Base-by-base conservation (phyloP, 2,113 vertebrate genomes). In the Rhinolophus ferrumequinum region DNA sequence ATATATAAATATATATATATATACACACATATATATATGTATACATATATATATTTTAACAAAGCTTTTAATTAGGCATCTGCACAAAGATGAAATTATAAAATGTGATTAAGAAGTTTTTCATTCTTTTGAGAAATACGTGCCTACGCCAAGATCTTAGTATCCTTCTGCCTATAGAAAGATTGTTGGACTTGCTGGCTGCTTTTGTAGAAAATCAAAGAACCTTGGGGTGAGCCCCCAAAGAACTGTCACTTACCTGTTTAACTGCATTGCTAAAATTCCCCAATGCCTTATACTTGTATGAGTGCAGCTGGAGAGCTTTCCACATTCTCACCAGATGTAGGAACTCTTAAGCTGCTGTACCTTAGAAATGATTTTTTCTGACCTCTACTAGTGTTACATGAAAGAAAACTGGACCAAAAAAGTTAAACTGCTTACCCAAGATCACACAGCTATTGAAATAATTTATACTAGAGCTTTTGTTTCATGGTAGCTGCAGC, bases 1-100 rank as follows among this genome's bases (percentile, higher is more conserved):
- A 50, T 50, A 12, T 44, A 44, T 44, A 6, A 6, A n/a, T n/a
- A 5, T 41, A 41, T 41, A 41, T 41, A 41, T 41, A 41, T 41
- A 41, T 41, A 41, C 5, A 41, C 5, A 41, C 5, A 41, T 41
- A 41, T 41, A 41, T 41, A 41, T 41, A 41, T 41, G 5, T 41
- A 41, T 41, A 41, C 5, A 41, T 41, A 41, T 41, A 41, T 41
- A 41, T 41, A 41, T 41, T 92, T 97, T 93, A 98, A 97, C 70
- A 75, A 62, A 95, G 79, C 75, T 98, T 98, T 97, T 96, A 98
- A 98, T 98, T 98, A 98, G 89, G 35, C 97, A 93, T 98, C 89
- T 97, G 96, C 52, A 98, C 94, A 80, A 6, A 83, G 73, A 72
- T 97, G 30, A 89, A 96, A 93, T 96, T 96, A 92, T 88, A 83